These are phyloP conservation scores for Rhadina sibilatrix DNA, from an alignment of 2,113 vertebrate species.

Conservation along the genomic window DNA sequence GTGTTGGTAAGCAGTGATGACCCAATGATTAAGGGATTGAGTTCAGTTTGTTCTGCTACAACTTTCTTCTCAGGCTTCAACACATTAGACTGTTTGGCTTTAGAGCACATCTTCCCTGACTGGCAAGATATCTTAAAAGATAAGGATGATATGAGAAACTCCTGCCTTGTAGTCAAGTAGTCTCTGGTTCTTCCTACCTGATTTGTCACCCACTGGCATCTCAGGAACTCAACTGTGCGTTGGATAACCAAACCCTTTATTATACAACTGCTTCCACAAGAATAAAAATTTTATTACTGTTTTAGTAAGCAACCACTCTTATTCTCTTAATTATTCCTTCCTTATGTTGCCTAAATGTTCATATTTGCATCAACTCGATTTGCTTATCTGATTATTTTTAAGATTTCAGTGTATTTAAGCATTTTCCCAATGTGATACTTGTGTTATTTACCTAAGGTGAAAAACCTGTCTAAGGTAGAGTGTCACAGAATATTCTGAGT, in stretches of 20 bases:
- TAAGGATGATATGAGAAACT: neutral
- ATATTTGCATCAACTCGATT: neutral
- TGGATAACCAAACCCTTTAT: neutral
- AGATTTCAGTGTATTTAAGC: neutral
- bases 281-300: neutral
- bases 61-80: neutral
- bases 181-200: neutral
- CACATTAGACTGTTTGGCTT: neutral
- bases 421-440: neutral
- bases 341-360: neutral
- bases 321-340: neutral
- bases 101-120: neutral
- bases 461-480: neutral
- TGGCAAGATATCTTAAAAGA: neutral
- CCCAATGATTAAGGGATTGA: neutral
- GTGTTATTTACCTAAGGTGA: neutral
- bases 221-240: neutral
- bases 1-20: neutral
- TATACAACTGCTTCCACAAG: neutral
- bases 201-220: neutral
- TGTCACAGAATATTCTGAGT: neutral
- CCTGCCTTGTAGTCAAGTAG: neutral
- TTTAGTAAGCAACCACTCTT: neutral
- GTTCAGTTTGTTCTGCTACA: neutral
- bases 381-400: neutral